Evolutionary conservation across 2,888 invertebrate genomes (phyloP).

Genomic region (Pandemis corylana): DNA sequence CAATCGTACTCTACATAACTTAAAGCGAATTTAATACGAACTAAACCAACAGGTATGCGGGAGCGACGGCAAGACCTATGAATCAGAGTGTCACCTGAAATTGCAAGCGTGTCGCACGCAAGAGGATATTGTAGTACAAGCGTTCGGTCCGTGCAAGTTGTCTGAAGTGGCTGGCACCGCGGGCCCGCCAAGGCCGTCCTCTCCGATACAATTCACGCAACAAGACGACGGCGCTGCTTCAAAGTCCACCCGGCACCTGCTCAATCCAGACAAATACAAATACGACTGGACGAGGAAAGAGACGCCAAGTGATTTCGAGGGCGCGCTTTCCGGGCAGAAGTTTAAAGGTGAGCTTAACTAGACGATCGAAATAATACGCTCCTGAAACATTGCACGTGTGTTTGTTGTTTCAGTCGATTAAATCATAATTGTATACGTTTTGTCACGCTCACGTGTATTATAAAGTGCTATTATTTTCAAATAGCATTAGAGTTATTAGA

Average conservation of each 20-base stretch:
- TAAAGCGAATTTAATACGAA: constrained; percentile 12
- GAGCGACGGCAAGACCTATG: constrained; percentile 92
- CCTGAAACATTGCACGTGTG: not conserved
- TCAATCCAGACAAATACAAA: constrained; percentile 89
- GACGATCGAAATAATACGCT: not conserved
- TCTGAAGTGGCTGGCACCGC: constrained; percentile 90
- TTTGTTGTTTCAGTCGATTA: not conserved
- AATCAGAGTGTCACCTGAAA: constrained; percentile 93
- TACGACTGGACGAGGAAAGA: constrained; percentile 85
- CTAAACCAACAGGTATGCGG: constrained; percentile 86
- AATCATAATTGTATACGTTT: not conserved
- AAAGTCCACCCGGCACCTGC: constrained; percentile 91
- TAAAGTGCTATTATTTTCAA: not conserved
- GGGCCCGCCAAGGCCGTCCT: constrained; percentile 90
- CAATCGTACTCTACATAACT: constrained; percentile 7
- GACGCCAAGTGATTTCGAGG: constrained; percentile 78
- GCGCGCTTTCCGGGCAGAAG: constrained; percentile 71
- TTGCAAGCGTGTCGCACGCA: constrained; percentile 93
- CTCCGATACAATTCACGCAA: constrained; percentile 91
- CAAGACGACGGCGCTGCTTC: constrained; percentile 91
- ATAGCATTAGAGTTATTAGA: not conserved
- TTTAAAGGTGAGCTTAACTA: constrained; percentile 68
- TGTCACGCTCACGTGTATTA: not conserved
- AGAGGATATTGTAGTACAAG: constrained; percentile 91
- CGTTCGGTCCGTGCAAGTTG: constrained; percentile 90